Evolutionary conservation across 2,888 invertebrate species (phyloP), one percentile per base, ranked within the genome.

Genomic region (Epirrita christyi): DNA sequence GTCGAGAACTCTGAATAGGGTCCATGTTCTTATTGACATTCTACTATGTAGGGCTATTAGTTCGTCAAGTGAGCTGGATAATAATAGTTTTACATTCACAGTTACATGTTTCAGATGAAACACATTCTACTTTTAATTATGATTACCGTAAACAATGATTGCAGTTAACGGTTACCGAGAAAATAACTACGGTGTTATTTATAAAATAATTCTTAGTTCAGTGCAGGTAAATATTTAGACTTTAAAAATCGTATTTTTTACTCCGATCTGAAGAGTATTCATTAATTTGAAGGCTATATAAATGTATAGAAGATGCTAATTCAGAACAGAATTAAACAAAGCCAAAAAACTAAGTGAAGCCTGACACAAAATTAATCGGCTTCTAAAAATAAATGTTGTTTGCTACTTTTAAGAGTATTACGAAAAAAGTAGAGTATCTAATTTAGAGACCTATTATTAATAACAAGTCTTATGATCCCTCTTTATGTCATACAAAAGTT

Each of bases 11-110:
- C 0, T n/a, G 6, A 55, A 62, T 67, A 52, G 32, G 28, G 29
- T 49, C 43, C 9, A 41, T 28, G 28, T 15, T 61, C 54, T 47
- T 43, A 57, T 51, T 59, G 63, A 56, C 58, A 61, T 61, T 55
- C 8, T 32, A 21, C 21, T 32, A 56, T 54, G 38, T 40, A 48
- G 40, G 37, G 9, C 51, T 57, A 61, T 66, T 63, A 59, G 47
- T 43, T 36, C 38, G 63, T 55, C 46, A 58, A 64, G 54, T 64
- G 58, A 67, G 63, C 53, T 52, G 59, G 34, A 56, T 61, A 67
- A 67, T 67, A 32, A 2, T 3, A 3, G 21, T 21, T 21, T 6
- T 15, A 40, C 10, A 40, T 10, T 10, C 10, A 37, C 32, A 9
- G 50, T 50, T 51, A 52, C 43, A 59, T 47, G 32, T 47, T 40